Percentiles rank a stretch among this genome's conserved stretches.
These are phyloP conservation scores for Germaria angustata DNA, from an alignment of 2,888 invertebrate genomes.

Conservation along the genomic window DNA sequence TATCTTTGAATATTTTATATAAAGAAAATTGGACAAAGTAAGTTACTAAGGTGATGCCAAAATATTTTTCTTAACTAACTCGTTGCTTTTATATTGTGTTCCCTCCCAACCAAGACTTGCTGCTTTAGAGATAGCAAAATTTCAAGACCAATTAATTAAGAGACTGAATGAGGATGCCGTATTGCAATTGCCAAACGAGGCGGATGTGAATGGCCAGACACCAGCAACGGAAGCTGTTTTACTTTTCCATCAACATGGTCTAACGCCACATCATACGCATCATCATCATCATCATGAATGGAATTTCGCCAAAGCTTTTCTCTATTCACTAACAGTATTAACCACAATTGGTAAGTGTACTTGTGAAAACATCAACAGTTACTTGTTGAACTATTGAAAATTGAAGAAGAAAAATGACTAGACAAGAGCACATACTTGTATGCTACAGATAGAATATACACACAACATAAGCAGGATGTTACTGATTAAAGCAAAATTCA, in stretches of 20 bases:
- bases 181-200: slow-evolving; percentile 82
- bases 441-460: neutral
- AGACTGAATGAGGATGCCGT: slow-evolving; percentile 89
- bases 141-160: slow-evolving; percentile 91
- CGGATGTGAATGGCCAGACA: slow-evolving; percentile 80
- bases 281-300: slow-evolving; percentile 82
- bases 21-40: slow-evolving; percentile 93
- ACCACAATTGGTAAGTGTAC: slow-evolving; percentile 89
- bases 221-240: slow-evolving; percentile 80
- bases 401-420: slow-evolving; percentile 11
- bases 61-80: neutral
- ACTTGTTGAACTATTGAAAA: slow-evolving; percentile 20
- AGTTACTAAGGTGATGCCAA: slow-evolving; percentile 78
- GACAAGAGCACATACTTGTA: neutral
- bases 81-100: neutral
- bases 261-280: slow-evolving; percentile 81
- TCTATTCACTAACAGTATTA: slow-evolving; percentile 95
- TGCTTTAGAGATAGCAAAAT: slow-evolving; percentile 82
- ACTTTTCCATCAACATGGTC: slow-evolving; percentile 75
- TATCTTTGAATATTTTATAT: slow-evolving; percentile 91
- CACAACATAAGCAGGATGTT: neutral
- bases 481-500: slow-evolving; percentile 29
- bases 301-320: slow-evolving; percentile 94
- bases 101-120: slow-evolving; percentile 75
- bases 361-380: slow-evolving; percentile 4